Evolutionary conservation across 2,113 vertebrate genomes (phyloP), one percentile per base, ranked within the genome.

Genomic region (Silurus asotus): DNA sequence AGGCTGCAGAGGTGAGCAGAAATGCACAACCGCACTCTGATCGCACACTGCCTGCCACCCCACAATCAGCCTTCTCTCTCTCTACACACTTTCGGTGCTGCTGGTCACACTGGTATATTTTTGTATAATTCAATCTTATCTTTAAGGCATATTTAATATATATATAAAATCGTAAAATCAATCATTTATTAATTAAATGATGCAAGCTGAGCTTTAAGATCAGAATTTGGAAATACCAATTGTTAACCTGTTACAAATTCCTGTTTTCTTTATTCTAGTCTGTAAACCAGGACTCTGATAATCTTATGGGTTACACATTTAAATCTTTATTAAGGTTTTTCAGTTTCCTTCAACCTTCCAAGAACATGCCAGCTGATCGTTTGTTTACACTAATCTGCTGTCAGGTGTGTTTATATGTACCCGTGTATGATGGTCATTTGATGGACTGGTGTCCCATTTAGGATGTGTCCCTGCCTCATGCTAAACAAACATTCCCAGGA

Each of bases 1-100:
- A 93, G 93, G 89, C 93, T 94, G 94, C 92, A 92, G 89, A 87
- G 92, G 80, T 87, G 86, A 87, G 80, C 80, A 67, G 23, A 87
- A 82, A 87, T 82, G 86, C 86, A 87, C 86, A 87, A 81, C 80
- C 74, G 85, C 90, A 90, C 82, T 90, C 86, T 90, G 91, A 93
- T 93, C 92, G 91, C 90, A 91, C 91, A 91, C 89, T 87, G 88
- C 79, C 89, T 58, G 84, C 86, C 84, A 90, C 89, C 87, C 86
- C 88, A 87, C 89, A 84, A 88, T 91, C 86, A 87, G 51, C 88
- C 75, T 58, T 28, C 1, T 53, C 19, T 82, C 55, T 13, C 17
- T 9, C 1, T 4, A 23, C 70, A 82, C 37, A 58, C 8, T 62
- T 61, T 53, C 19, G 45, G 69, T 45, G 23, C 65, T 49, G 15